A percentile compares a stretch with the other conserved stretches of the same genome.
Evolutionary conservation across 2,797 vertebrate genomes (phyloP).

Genomic region (Typhlichthys eigenmanni): DNA sequence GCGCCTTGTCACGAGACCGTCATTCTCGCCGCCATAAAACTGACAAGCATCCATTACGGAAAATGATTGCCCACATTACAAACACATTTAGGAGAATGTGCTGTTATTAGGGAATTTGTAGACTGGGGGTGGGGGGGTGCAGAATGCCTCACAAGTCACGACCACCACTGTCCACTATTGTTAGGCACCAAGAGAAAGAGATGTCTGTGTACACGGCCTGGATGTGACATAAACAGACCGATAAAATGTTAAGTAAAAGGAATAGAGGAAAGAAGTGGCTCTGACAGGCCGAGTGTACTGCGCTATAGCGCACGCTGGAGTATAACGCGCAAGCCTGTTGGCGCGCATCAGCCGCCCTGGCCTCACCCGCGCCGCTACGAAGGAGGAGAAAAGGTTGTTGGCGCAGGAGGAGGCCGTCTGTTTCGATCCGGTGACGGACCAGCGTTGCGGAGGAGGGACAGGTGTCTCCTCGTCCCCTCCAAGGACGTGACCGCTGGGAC

Average conservation of each 20-base stretch:
- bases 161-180: constrained; percentile 71
- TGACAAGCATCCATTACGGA: constrained; percentile 87
- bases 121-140: constrained; percentile 66
- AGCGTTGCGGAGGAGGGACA: constrained; percentile 20
- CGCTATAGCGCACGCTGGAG: constrained; percentile 33
- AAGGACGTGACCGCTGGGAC: neutral
- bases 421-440: constrained; percentile 32
- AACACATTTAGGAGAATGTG: constrained; percentile 86
- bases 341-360: constrained; percentile 31
- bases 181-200: constrained; percentile 70
- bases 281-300: constrained; percentile 40
- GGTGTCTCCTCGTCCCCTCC: constrained; percentile 28
- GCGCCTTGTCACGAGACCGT: constrained; percentile 78
- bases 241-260: constrained; percentile 66
- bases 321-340: constrained; percentile 46
- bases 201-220: constrained; percentile 63
- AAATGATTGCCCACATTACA: constrained; percentile 88
- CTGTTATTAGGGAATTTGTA: constrained; percentile 85
- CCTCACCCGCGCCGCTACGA: neutral
- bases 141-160: constrained; percentile 68
- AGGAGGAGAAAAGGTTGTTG: constrained; percentile 25
- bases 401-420: constrained; percentile 25
- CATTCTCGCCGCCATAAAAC: constrained; percentile 82
- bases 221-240: constrained; percentile 64
- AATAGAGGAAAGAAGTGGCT: constrained; percentile 57